Evolutionary conservation across 2,888 invertebrate genomes (phyloP).

Genomic region (Orchesella flavescens): DNA sequence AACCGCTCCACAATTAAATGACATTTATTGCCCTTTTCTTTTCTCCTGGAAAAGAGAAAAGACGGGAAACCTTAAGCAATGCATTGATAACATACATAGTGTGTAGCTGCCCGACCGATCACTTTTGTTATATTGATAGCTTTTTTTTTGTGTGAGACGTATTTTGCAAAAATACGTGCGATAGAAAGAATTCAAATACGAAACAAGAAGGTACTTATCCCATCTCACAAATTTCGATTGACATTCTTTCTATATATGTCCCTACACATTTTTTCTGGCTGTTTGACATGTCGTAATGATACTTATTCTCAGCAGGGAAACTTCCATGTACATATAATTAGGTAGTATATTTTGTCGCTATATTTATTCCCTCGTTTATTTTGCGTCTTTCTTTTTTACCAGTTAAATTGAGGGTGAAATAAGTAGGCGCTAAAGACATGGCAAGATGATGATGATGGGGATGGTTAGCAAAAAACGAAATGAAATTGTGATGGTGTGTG

Average conservation of each 20-base stretch:
- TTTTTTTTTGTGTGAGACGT: neutral
- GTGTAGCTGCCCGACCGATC: neutral
- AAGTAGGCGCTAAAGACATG: conserved; percentile 36
- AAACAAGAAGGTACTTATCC: conserved; percentile 20
- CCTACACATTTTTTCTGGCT: neutral
- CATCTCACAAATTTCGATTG: conserved; percentile 32
- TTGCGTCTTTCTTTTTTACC: neutral
- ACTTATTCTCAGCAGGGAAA: neutral
- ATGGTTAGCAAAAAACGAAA: neutral
- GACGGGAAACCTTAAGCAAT: neutral
- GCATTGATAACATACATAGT: neutral
- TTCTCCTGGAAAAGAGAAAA: conserved; percentile 19
- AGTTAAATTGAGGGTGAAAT: conserved; percentile 16
- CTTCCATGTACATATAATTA: no score
- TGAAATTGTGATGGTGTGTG: neutral
- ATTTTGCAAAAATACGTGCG: neutral
- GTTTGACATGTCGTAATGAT: conserved; percentile 9
- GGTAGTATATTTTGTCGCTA: no score
- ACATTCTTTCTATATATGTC: neutral
- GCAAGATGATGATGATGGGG: neutral
- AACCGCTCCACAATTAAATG: conserved; percentile 71
- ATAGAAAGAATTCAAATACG: conserved; percentile 12
- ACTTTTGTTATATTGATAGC: neutral
- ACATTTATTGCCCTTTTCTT: conserved; percentile 71
- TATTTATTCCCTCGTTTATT: no score